phyloP scores from a whole-genome alignment of 2,888 invertebrate species.

The Nemotelus pantherinus region DNA sequence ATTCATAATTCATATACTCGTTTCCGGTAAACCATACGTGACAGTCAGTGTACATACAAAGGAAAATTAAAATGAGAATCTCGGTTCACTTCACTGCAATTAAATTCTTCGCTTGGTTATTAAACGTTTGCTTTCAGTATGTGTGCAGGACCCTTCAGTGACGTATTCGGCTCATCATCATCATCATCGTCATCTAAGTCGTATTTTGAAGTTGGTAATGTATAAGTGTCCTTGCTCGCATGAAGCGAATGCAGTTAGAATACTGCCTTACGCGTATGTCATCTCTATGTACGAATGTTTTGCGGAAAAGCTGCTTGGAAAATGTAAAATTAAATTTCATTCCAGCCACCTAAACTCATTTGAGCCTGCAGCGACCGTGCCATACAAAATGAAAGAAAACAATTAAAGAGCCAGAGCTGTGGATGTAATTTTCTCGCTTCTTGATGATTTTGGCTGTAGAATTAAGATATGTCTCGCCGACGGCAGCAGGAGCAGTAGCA shows the following conservation, averaged over 20 bases:
- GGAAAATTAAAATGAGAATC: conserved; percentile 25
- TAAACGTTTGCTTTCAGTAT: neutral
- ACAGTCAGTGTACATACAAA: neutral
- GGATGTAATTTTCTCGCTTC: no score
- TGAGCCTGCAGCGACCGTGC: neutral
- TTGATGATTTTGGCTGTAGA: no score
- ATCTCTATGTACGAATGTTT: neutral
- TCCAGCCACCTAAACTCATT: neutral
- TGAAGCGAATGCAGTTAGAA: neutral
- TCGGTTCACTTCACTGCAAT: conserved; percentile 33
- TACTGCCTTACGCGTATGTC: neutral
- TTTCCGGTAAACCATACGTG: no score
- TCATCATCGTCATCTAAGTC: no score
- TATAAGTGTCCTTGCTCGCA: neutral
- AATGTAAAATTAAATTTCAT: conserved; percentile 31
- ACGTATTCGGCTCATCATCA: no score
- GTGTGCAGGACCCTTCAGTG: no score
- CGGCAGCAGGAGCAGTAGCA: no score
- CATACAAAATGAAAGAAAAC: neutral
- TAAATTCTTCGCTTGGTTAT: conserved; percentile 29
- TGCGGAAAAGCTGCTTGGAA: neutral
- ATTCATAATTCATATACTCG: no score
- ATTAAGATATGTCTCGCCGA: no score
- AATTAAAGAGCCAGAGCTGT: neutral
- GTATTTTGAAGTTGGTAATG: no score